phyloP scores from a whole-genome alignment of 2,113 vertebrate genomes.

The Limnothrissa miodon region DNA sequence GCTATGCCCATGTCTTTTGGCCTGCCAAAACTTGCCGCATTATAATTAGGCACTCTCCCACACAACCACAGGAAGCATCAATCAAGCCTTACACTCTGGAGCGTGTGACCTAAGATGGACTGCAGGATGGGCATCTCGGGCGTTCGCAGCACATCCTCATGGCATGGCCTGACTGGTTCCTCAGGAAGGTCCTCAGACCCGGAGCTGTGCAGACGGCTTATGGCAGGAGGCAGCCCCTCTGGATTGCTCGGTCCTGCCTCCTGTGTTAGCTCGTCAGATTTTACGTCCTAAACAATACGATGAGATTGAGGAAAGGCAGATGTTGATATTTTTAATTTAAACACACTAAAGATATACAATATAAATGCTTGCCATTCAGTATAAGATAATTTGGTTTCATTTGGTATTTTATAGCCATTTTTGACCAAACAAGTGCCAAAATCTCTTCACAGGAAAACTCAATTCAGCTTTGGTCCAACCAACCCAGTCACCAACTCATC shows the following conservation, averaged over 20 bases:
- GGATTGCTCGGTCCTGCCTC: neutral
- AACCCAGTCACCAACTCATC: too few relatives aligned
- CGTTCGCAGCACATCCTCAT: constrained; percentile 33
- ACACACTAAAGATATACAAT: neutral
- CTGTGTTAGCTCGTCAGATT: neutral
- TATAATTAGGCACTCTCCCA: neutral
- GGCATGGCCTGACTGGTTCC: constrained; percentile 26
- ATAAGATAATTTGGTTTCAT: neutral
- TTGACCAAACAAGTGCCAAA: neutral
- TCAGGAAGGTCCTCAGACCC: constrained; percentile 49
- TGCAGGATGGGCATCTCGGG: constrained; percentile 66
- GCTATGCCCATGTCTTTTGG: neutral
- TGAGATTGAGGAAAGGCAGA: too few relatives aligned
- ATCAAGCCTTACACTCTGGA: constrained; percentile 57
- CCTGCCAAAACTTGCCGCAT: neutral
- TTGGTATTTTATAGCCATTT: neutral
- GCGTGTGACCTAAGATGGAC: constrained; percentile 55
- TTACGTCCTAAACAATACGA: neutral
- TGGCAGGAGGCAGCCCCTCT: neutral
- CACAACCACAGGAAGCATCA: neutral
- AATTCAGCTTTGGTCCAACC: too few relatives aligned
- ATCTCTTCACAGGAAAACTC: too few relatives aligned
- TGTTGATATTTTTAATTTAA: neutral
- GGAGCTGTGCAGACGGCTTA: neutral
- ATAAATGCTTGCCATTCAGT: neutral